A percentile compares a stretch with the other conserved stretches of the same genome.
Evolutionary conservation across 2,113 vertebrate species (phyloP).

Genomic region (Romanogobio albipinnatus): DNA sequence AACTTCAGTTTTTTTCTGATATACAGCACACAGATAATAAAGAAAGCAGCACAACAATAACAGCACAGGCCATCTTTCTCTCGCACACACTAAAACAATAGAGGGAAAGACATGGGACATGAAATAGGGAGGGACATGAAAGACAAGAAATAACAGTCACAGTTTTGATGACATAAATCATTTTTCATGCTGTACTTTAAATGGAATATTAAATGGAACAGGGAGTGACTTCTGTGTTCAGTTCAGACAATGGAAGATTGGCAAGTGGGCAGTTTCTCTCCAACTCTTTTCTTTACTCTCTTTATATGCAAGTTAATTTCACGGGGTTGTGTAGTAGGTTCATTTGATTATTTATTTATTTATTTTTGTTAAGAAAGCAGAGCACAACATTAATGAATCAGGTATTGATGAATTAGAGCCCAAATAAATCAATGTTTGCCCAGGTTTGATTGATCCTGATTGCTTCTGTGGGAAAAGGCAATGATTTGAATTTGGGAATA

Average conservation of each 20-base stretch:
- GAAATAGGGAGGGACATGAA: background rate
- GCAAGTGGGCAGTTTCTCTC: background rate
- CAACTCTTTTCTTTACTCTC: background rate
- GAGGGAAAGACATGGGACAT: background rate
- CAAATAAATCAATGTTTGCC: background rate
- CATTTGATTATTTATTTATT: background rate
- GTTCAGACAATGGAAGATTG: background rate
- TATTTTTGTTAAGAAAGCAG: background rate
- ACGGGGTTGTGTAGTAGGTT: background rate
- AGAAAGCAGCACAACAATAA: slow-evolving; percentile 37
- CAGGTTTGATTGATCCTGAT: slow-evolving; percentile 2
- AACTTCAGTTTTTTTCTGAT: slow-evolving; percentile 21
- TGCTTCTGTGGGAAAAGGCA: background rate
- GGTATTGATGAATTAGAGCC: slow-evolving; percentile 16
- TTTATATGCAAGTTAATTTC: background rate
- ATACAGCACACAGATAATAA: slow-evolving; percentile 25
- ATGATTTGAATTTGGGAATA: background rate
- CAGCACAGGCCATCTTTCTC: background rate
- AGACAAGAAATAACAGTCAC: background rate
- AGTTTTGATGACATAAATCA: background rate
- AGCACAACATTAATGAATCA: slow-evolving; percentile 9
- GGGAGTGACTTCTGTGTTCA: background rate
- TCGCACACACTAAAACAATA: background rate
- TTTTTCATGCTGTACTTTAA: no score
- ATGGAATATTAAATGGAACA: background rate